Base-by-base conservation (phyloP, 1,140 invertebrate genomes). In the Cydia strobilella region DNA sequence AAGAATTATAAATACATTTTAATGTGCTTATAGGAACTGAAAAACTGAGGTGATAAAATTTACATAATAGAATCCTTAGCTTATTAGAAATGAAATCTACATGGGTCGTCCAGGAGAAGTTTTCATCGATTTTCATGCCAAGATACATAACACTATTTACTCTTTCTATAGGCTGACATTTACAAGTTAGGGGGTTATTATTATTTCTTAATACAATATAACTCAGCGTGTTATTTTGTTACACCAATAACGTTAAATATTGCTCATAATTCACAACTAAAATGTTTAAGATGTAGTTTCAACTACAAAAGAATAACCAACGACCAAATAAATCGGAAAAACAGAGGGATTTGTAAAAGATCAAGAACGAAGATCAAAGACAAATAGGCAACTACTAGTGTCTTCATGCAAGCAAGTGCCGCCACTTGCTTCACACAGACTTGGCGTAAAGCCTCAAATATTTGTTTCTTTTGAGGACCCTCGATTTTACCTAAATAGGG, bases 381-480 rank as follows among this genome's bases (percentile, higher is more conserved):
- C 78, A 79, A 77, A 77, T 72, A 74, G 31, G 74, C 48, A 66
- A 35, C 63, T 66, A 69, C 65, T 69, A 18, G 65, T 69, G 65
- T 39, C 31, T 35, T 35, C 27, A 39, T 35, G 65, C 27, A 69
- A 69, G 65, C 65, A 35, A 69, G 65, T 69, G 65, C 65, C 65
- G 65, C 15, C 65, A 69, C 65, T 69, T 69, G 65, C 65, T 39
- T 39, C 7, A n/a, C 65, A 42, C 65, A 66, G 65, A 69, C 27
- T 73, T 77, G 76, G 75, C 66, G 80, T 74, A 84, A 82, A 80
- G 75, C 81, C 79, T 76, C 81, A 87, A 84, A 87, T 85, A 86
- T 87, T 87, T 84, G 82, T 79, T 83, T 81, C 80, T 79, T 25
- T 81, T 81, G 79, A 84, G 79, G 78, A 81, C 78, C 78, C 77